These are phyloP conservation scores for Zaprionus nigranus DNA, from an alignment of 1,140 invertebrate species.

Conservation along the genomic window DNA sequence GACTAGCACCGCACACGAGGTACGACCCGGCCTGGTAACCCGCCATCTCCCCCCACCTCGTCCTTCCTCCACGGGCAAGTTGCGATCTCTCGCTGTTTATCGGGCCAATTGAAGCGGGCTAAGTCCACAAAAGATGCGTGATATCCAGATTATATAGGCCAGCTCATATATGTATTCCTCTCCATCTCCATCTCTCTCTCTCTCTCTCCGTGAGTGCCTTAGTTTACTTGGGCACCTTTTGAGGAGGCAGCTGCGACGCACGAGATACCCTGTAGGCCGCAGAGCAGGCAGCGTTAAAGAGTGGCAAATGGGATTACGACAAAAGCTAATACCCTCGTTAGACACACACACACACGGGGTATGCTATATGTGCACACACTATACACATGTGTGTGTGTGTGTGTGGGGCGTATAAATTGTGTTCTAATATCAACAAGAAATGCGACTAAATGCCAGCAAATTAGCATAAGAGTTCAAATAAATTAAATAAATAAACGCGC, in stretches of 20 bases:
- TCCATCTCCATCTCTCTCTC: not conserved
- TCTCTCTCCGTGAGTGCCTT: not conserved
- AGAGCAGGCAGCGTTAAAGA: not conserved
- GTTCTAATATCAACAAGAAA: conserved; percentile 49
- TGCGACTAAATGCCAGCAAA: conserved; percentile 55
- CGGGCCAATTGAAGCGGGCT: conserved; percentile 29
- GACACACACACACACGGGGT: not conserved
- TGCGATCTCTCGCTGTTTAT: conserved; percentile 11
- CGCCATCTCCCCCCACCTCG: not conserved
- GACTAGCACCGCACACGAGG: not conserved
- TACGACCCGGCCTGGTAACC: conserved; percentile 27
- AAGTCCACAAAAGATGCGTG: conserved; percentile 41
- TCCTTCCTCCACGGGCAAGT: not conserved
- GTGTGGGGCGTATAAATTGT: conserved; percentile 21
- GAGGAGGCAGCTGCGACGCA: not conserved
- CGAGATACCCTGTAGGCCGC: conserved; percentile 3
- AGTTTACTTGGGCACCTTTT: conserved; percentile 28
- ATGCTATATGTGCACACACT: not conserved
- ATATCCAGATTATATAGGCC: conserved; percentile 36
- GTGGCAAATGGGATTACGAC: not conserved
- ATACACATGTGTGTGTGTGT: not conserved
- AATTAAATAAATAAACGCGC: conserved; percentile 56
- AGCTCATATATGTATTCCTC: conserved; percentile 1
- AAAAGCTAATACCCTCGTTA: not conserved
- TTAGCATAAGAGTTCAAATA: conserved; percentile 63